Base-by-base conservation (phyloP, 2,888 invertebrate genomes). In the Lithophane semibrunnea region DNA sequence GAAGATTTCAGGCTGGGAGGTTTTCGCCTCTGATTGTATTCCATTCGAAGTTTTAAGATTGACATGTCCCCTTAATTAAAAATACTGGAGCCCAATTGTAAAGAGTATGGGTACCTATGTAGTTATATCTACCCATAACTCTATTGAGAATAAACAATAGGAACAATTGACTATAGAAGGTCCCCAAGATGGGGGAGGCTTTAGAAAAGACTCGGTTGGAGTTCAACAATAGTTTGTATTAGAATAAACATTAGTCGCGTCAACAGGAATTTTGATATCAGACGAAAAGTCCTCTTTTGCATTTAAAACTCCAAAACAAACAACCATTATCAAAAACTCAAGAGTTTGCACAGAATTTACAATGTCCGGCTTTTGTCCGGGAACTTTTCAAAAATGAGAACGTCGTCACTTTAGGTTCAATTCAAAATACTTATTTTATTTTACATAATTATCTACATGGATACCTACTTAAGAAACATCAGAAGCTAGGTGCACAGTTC, bases 111-210 rank as follows among this genome's bases (percentile, higher is more conserved):
- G 52, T 52, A 29, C 2, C 5, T 54, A 49, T 49, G 49, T 49
- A 29, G 29, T 0, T 29, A 18, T 18, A 49, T 7, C 18, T 60
- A 60, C 29, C 37, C 37, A 10, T 49, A 70, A 13, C 9, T 42
- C 21, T 52, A 70, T 77, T 77, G 49, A 61, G 21, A 37, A 61
- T 73, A 29, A 80, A 80, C 66, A 80, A 79, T 67, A 29, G 47
- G 44, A 42, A 73, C 66, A 72, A 56, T 58, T 52, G 73, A 60
- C 47, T 42, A 16, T 12, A 49, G 47, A 56, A 21, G 24, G 24
- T 49, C 60, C 54, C 60, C 18, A 61, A 54, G 47, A 49, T 16
- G 16, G 47, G 65, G 73, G 60, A 56, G 21, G 47, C n/a, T 72
- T 79, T 49, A 79, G 73, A 79, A 73, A 77, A 63, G 18, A 79